Evolutionary conservation across 2,797 vertebrate genomes (phyloP).

Genomic region (Dendrocincla fuliginosa): DNA sequence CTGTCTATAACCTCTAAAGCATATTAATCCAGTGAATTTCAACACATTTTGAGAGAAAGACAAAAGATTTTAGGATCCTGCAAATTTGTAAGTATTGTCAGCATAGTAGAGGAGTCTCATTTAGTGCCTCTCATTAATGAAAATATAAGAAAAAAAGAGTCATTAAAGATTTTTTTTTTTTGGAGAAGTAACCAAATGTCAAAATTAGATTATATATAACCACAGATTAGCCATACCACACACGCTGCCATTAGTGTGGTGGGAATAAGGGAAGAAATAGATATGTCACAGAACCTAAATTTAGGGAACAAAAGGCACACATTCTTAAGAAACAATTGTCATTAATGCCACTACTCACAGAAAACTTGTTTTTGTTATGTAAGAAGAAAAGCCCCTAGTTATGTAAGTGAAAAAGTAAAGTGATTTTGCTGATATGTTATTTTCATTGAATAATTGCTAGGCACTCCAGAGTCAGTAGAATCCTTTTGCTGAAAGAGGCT

Average conservation of each 20-base stretch:
- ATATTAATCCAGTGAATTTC: background rate
- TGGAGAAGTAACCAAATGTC: background rate
- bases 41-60: background rate
- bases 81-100: background rate
- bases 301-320: background rate
- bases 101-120: background rate
- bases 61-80: background rate
- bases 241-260: rapidly evolving
- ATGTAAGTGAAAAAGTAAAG: background rate
- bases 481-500: background rate
- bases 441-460: background rate
- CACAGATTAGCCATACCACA: background rate
- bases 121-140: background rate
- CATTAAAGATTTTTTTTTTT: background rate
- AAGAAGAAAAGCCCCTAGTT: background rate
- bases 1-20: background rate
- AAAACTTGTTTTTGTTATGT: background rate
- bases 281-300: background rate
- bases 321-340: background rate
- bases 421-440: background rate
- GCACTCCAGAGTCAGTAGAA: background rate
- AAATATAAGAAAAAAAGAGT: background rate
- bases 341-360: background rate
- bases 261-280: background rate
- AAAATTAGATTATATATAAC: background rate